phyloP scores from a whole-genome alignment of 2,797 vertebrate genomes.

The Otolemur crassicaudatus region DNA sequence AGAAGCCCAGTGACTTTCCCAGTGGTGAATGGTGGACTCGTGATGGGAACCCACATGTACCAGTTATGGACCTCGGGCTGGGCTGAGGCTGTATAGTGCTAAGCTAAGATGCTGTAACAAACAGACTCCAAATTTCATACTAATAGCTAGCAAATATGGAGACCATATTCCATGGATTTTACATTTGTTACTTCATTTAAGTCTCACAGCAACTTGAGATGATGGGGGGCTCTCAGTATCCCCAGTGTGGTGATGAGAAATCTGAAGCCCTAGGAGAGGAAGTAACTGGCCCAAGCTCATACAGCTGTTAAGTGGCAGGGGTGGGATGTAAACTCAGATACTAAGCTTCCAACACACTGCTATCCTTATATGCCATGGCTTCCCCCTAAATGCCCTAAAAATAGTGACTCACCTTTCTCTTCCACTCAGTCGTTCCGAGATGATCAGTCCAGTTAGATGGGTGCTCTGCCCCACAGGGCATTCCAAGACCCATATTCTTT shows the following conservation, averaged over 20 bases:
- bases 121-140: background rate
- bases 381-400: background rate
- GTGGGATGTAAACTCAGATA: background rate
- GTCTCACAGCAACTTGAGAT: background rate
- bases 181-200: background rate
- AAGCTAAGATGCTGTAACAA: background rate
- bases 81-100: background rate
- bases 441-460: background rate
- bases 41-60: background rate
- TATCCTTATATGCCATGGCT: no score
- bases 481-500: background rate
- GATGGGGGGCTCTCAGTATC: background rate
- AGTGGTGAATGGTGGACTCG: background rate
- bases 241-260: background rate
- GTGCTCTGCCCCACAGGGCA: background rate
- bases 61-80: background rate
- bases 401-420: background rate
- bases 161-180: background rate
- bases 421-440: background rate
- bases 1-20: background rate
- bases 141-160: background rate
- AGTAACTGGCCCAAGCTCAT: background rate
- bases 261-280: background rate
- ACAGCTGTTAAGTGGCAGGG: background rate
- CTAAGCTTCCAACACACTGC: background rate